Evolutionary conservation across 2,113 vertebrate genomes (phyloP), one percentile per base, ranked within the genome.

Genomic region (Phaethon lepturus): DNA sequence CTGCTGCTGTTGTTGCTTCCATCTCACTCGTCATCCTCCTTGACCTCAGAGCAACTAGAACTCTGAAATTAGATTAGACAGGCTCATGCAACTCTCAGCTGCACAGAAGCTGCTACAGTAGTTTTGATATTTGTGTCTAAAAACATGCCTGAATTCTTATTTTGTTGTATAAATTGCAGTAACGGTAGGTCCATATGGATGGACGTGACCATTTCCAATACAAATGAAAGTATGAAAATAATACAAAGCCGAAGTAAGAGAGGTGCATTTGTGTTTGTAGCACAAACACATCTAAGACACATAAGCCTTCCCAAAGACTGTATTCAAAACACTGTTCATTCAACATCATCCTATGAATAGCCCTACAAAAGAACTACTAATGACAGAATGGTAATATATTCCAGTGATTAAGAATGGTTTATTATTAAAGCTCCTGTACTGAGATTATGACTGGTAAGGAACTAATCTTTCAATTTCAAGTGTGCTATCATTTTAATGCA

Each of bases 41-140:
- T 96, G 96, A 97, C 92, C 94, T 94, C 80, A 76, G n/a, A 90
- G 72, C 47, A 74, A 86, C 62, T 95, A 64, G 58, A 97, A 86
- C 66, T 93, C 82, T 95, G 76, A 89, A 96, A 96, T 95, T 93
- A 92, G 58, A 96, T 97, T 96, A 95, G 69, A 83, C 58, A 74
- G 44, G 53, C 68, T 88, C 55, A 63, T 35, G 40, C 38, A 38
- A 89, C 80, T 67, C 59, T 84, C 59, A 83, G 82, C 58, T 88
- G 49, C 78, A 74, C 40, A 85, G 64, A 94, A 85, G 14, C 74
- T 83, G 44, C 52, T 86, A 28, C 17, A 87, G 59, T 52, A 60
- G 26, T 66, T 95, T 79, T 82, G 52, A 24, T 87, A 7, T 76
- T 79, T 90, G 47, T 53, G 15, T 80, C 55, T 35, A 59, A 79